Evolutionary conservation across 2,113 vertebrate species (phyloP).

Genomic region (Myotis yumanensis): DNA sequence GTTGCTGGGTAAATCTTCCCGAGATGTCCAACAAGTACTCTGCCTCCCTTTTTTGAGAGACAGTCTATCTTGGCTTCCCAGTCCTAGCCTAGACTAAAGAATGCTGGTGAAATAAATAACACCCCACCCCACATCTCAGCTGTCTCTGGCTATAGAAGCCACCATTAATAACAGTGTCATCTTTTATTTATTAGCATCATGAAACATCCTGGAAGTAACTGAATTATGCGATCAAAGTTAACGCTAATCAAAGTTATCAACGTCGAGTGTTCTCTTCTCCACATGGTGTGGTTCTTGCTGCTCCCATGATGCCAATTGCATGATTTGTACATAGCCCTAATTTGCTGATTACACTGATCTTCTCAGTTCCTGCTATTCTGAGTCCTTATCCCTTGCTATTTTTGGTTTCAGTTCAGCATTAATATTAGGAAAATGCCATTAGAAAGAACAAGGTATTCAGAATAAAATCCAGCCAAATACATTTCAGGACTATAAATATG

Average conservation of each 20-base stretch:
- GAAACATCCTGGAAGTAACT: constrained; percentile 76
- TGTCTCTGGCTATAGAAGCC: background rate
- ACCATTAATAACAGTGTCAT: constrained; percentile 63
- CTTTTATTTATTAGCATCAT: constrained; percentile 77
- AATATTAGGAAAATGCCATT: constrained; percentile 71
- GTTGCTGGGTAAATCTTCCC: background rate
- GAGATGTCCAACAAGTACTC: background rate
- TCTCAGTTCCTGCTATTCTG: constrained; percentile 68
- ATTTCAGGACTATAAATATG: constrained; percentile 18
- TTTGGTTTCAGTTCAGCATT: constrained; percentile 70
- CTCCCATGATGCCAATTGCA: constrained; percentile 76
- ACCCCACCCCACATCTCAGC: background rate
- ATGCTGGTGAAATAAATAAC: background rate
- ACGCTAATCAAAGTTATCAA: constrained; percentile 80
- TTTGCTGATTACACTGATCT: constrained; percentile 76
- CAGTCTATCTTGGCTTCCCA: background rate
- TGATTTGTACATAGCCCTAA: constrained; percentile 78
- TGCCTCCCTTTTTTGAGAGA: background rate
- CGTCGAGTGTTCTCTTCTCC: constrained; percentile 79
- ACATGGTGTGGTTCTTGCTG: constrained; percentile 74
- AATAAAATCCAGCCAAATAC: constrained; percentile 60
- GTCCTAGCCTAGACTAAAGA: background rate
- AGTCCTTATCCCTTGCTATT: constrained; percentile 74
- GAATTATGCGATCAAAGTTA: constrained; percentile 77
- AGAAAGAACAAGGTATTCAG: constrained; percentile 68